These are phyloP conservation scores for Cherax quadricarinatus DNA, from an alignment of 1,140 invertebrate genomes.

Conservation along the genomic window DNA sequence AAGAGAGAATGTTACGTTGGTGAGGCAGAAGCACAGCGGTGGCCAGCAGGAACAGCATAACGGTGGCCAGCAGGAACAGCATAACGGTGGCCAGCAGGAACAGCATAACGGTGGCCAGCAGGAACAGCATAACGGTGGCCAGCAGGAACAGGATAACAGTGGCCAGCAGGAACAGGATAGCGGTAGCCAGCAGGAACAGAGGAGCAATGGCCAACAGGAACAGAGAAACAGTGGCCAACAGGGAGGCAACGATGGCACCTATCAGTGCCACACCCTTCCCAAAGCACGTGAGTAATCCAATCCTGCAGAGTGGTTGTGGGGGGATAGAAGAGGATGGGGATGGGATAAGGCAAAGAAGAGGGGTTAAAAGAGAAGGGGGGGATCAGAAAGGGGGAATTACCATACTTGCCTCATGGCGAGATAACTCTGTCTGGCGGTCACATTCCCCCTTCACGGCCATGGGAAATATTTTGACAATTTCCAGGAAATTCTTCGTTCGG, in stretches of 20 bases:
- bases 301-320: constrained; percentile 34
- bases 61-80: background rate
- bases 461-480: constrained; percentile 20
- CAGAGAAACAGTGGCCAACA: background rate
- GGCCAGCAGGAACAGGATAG: background rate
- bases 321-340: background rate
- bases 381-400: background rate
- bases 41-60: background rate
- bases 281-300: constrained; percentile 68
- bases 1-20: background rate
- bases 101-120: background rate
- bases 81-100: background rate
- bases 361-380: background rate
- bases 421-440: constrained; percentile 26
- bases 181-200: background rate
- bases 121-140: too few relatives aligned
- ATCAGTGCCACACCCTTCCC: constrained; percentile 61
- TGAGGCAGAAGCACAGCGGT: background rate
- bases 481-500: constrained; percentile 34
- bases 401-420: background rate
- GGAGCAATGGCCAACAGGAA: background rate
- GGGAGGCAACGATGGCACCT: constrained; percentile 10
- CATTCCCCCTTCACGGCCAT: constrained; percentile 9
- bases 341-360: background rate
- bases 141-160: background rate